Conservation (phyloP, 1,140 invertebrate species). For the Halesus radiatus region DNA sequence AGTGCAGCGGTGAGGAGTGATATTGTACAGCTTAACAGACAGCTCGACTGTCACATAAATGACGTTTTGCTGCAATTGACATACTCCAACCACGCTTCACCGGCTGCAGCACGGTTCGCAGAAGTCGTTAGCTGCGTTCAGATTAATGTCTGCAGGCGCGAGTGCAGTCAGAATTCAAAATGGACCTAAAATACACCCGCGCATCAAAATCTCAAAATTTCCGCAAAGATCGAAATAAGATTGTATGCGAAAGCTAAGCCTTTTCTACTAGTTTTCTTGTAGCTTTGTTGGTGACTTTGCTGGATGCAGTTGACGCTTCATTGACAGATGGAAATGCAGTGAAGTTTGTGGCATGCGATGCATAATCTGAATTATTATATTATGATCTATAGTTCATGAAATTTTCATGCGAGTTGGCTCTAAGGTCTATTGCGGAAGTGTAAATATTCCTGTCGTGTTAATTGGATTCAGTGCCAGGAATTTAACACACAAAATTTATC, state of each 20-base stretch:
- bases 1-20: too few relatives aligned
- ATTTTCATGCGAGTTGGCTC: too few relatives aligned
- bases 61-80: conserved; percentile 34
- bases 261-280: background rate
- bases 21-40: conserved; percentile 3
- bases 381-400: too few relatives aligned
- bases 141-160: conserved; percentile 18
- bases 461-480: too few relatives aligned
- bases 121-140: conserved; percentile 13
- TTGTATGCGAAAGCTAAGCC: too few relatives aligned
- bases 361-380: background rate
- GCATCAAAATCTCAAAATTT: background rate
- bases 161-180: background rate
- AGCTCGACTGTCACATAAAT: conserved; percentile 18
- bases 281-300: background rate
- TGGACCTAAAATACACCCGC: background rate
- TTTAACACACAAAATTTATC: too few relatives aligned
- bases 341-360: conserved; percentile 13
- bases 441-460: too few relatives aligned
- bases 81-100: background rate
- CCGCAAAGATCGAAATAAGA: too few relatives aligned
- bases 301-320: background rate
- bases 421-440: too few relatives aligned
- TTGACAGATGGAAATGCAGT: conserved; percentile 29
- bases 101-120: conserved; percentile 5